Base-by-base conservation (phyloP, 2,888 invertebrate species). In the Leptinotarsa haldemani region DNA sequence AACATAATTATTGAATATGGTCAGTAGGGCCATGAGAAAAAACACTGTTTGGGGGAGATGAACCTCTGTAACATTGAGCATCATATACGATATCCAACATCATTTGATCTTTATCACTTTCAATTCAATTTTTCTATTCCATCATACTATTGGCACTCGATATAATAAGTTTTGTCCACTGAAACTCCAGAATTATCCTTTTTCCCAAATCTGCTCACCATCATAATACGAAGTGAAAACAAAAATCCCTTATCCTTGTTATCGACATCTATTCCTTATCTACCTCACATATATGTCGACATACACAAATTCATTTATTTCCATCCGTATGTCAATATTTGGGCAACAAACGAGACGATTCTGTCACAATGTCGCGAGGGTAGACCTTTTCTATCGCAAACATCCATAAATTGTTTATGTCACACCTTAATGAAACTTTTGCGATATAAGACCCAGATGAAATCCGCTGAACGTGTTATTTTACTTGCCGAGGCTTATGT, bases 261-360 rank as follows among this genome's bases (percentile, higher is more conserved):
- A 40, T 61, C n/a, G 40, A 61, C 40, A n/a, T 61, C 56, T 40
- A 61, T 30, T 15, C 15, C 58, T 22, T 22, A 58, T 58, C 58
- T 58, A 22, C 53, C 18, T 56, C 56, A 56, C 56, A 20, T 56
- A 56, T 15, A 3, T 56, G 61, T 61, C 61, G 30, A 61, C 61
- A 40, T 30, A n/a, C 9, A 40, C 69, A 40, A 68, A 70, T 72
- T 70, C 70, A 69, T 65, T 70, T 65, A 70, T 73, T 70, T 65
- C 67, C 65, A 52, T 61, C 52, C 58, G 46, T 50, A 61, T 30
- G 80, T 79, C 80, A 79, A 80, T 80, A 80, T 80, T 78, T 80
- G 71, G 66, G 25, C 70, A 68, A 74, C 77, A 78, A 79, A 80
- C 74, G 78, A 78, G 77, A 72, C 78, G 76, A 72, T 80, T 78